A percentile compares a stretch with the other conserved stretches of the same genome.
Evolutionary conservation across 2,888 invertebrate species (phyloP).

Genomic region (Rhorus exstirpatorius): DNA sequence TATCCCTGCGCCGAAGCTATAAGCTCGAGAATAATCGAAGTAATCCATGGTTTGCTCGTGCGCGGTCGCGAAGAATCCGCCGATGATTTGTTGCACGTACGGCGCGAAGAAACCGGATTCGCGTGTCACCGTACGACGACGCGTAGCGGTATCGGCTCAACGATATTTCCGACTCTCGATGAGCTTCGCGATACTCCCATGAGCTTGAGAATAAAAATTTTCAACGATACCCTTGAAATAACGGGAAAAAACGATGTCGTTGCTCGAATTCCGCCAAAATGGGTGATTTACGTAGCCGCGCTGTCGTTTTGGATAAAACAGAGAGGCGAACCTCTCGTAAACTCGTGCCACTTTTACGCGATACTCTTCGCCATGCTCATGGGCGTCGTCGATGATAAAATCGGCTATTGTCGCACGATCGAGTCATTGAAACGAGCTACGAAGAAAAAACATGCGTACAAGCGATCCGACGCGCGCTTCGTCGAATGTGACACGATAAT

Average conservation of each 20-base stretch:
- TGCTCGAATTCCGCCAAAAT: conserved; percentile 87
- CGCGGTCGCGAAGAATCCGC: conserved; percentile 77
- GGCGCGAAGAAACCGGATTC: conserved; percentile 41
- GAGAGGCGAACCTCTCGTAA: conserved; percentile 84
- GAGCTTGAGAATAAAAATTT: conserved; percentile 81
- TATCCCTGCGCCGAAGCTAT: conserved; percentile 88
- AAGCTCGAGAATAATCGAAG: conserved; percentile 87
- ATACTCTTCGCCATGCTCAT: conserved; percentile 88
- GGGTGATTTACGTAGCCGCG: conserved; percentile 88
- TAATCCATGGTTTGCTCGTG: conserved; percentile 24
- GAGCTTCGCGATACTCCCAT: conserved; percentile 80
- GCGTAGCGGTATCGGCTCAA: neutral
- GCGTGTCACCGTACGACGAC: neutral
- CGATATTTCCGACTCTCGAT: conserved; percentile 81
- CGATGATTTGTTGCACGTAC: conserved; percentile 2
- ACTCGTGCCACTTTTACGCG: conserved; percentile 87
- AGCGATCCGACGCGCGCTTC: neutral
- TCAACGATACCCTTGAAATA: conserved; percentile 87
- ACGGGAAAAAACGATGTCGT: conserved; percentile 83
- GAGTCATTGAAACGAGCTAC: conserved; percentile 48
- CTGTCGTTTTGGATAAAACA: conserved; percentile 88
- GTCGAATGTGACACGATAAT: conserved; percentile 74
- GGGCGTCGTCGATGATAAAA: conserved; percentile 88
- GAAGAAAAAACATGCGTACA: neutral
- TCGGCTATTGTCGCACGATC: conserved; percentile 87